Evolutionary conservation across 1,140 invertebrate genomes (phyloP).

Genomic region (Monomorium pharaonis): DNA sequence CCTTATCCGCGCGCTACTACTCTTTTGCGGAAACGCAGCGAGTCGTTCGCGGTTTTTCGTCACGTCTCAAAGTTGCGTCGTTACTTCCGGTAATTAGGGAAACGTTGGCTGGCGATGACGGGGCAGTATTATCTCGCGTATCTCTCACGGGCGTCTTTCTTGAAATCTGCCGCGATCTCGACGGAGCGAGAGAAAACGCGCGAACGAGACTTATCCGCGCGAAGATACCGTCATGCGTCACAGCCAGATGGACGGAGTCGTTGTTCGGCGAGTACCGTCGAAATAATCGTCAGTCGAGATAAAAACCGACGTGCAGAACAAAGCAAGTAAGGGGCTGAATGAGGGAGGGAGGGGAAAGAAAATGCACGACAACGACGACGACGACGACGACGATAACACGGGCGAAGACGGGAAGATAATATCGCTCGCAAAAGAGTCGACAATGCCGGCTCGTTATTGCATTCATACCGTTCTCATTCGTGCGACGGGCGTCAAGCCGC

Average conservation of each 20-base stretch:
- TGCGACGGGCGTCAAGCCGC: conserved; percentile 40
- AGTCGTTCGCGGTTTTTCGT: conserved; percentile 27
- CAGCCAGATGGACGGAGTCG: conserved; percentile 45
- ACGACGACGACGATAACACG: not conserved
- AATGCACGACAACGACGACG: conserved; percentile 18
- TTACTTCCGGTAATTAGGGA: conserved; percentile 43
- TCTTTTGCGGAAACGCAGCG: not conserved
- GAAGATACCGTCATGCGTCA: conserved; percentile 47
- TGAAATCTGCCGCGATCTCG: not conserved
- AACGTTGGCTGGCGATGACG: conserved; percentile 27
- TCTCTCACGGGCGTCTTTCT: not conserved
- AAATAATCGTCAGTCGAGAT: conserved; percentile 51
- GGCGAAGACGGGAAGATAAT: conserved; percentile 68
- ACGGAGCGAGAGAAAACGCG: conserved; percentile 13
- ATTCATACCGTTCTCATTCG: conserved; percentile 58
- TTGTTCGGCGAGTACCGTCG: conserved; percentile 48
- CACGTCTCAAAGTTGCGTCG: conserved; percentile 25
- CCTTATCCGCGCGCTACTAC: not conserved
- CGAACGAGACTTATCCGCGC: conserved; percentile 20
- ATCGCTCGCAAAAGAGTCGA: conserved; percentile 69
- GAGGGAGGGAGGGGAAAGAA: conserved; percentile 25
- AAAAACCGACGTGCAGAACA: conserved; percentile 48
- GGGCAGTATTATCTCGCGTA: conserved; percentile 35
- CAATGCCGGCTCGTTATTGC: conserved; percentile 75
- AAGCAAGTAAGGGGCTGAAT: conserved; percentile 24